Evolutionary conservation across 2,888 invertebrate genomes (phyloP).

Genomic region (Nephrotoma guestfalica): DNA sequence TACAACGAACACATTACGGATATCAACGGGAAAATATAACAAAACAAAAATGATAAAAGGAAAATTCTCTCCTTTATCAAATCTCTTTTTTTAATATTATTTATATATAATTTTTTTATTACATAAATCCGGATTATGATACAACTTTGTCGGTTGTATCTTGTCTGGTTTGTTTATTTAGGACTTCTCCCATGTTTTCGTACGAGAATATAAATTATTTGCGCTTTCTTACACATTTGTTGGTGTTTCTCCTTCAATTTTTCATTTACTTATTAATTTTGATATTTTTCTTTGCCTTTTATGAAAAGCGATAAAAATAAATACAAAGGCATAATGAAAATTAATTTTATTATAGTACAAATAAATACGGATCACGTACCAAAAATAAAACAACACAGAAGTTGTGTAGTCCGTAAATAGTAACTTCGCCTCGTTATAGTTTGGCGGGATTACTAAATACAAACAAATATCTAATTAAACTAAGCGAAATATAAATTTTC

Average conservation of each 20-base stretch:
- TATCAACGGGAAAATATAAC: not conserved
- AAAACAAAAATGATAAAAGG: not conserved
- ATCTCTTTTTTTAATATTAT: not conserved
- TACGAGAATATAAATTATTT: not conserved
- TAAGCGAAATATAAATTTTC: not conserved
- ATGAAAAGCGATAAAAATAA: not conserved
- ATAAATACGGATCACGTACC: not conserved
- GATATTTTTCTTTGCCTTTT: not conserved
- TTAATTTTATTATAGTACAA: not conserved
- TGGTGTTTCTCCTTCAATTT: not conserved
- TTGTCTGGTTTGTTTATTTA: not conserved
- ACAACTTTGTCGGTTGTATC: not conserved
- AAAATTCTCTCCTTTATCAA: not conserved
- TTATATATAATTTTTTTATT: not conserved
- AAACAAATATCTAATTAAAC: not conserved
- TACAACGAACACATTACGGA: not conserved
- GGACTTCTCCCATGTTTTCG: not conserved
- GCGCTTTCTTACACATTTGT: not conserved
- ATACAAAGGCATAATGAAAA: not conserved
- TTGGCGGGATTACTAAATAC: not conserved
- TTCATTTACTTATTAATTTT: not conserved
- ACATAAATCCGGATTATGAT: not conserved
- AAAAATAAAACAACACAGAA: not conserved
- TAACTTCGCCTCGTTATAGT: not conserved
- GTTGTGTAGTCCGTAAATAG: not conserved